These are phyloP conservation scores for Benthosema pterotum DNA, from an alignment of 2,797 vertebrate species.

Conservation along the genomic window DNA sequence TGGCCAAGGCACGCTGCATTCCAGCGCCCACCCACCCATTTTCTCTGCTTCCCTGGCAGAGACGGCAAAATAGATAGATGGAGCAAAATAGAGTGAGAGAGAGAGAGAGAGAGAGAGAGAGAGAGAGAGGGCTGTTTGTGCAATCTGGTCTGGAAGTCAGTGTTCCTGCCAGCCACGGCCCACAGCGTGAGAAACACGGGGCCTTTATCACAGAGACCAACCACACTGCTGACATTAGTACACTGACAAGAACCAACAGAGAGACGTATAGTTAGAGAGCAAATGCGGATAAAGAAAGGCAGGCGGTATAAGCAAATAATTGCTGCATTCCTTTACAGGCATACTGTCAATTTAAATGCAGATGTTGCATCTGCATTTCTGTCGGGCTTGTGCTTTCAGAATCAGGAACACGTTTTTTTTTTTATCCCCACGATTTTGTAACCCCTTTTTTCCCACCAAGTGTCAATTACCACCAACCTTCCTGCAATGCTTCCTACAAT, in stretches of 20 bases:
- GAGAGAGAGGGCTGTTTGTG: slow-evolving; percentile 43
- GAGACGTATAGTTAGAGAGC: slow-evolving; percentile 1
- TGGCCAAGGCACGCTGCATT: slow-evolving; percentile 42
- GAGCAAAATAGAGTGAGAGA: slow-evolving; percentile 9
- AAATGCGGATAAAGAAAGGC: slow-evolving; percentile 14
- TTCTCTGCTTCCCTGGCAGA: slow-evolving; percentile 40
- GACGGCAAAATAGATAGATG: background rate
- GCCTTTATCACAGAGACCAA: slow-evolving; percentile 56
- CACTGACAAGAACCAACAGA: slow-evolving; percentile 20
- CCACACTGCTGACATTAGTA: slow-evolving; percentile 56
- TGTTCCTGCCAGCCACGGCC: slow-evolving; percentile 29
- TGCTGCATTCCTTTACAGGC: background rate
- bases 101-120: slow-evolving; percentile 26
- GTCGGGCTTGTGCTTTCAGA: too few species aligned
- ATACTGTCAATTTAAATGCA: background rate
- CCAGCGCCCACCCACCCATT: slow-evolving; percentile 41
- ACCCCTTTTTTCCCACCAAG: too few species aligned
- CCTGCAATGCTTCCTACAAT: too few species aligned
- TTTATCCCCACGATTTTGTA: too few species aligned
- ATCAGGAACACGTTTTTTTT: too few species aligned
- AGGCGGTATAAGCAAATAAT: slow-evolving; percentile 8
- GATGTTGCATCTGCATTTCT: background rate
- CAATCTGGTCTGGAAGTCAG: slow-evolving; percentile 48
- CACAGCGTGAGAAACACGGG: slow-evolving; percentile 61
- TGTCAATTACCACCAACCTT: too few species aligned